Percentiles rank a stretch among this genome's conserved stretches.
Conservation (phyloP, 2,797 vertebrate genomes). For the Neosilurus mollespiculum region DNA sequence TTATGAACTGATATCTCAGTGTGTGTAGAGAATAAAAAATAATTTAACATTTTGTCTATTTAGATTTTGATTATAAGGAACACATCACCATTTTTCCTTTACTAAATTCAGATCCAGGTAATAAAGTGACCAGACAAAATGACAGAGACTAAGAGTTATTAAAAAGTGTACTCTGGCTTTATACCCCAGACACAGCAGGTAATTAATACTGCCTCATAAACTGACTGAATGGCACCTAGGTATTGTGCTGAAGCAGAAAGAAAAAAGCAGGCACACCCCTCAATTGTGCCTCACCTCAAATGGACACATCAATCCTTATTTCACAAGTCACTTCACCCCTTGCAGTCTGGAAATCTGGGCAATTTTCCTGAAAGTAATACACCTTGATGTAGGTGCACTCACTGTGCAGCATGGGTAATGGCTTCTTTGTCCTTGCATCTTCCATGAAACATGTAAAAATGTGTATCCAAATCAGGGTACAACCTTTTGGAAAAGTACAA, state of each 20-base stretch:
- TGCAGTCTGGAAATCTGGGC: constrained; percentile 59
- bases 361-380: constrained; percentile 57
- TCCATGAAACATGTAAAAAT: constrained; percentile 47
- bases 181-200: background rate
- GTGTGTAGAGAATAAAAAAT: background rate
- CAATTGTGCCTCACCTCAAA: constrained; percentile 67
- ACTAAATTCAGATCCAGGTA: constrained; percentile 3
- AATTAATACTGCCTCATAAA: constrained; percentile 31
- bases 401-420: constrained; percentile 53
- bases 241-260: constrained; percentile 25
- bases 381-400: constrained; percentile 53
- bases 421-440: constrained; percentile 54
- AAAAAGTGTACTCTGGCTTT: constrained; percentile 28
- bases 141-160: constrained; percentile 2
- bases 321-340: constrained; percentile 72
- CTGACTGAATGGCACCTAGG: constrained; percentile 24
- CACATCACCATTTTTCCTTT: background rate
- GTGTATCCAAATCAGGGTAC: constrained; percentile 17
- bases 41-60: background rate
- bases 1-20: constrained; percentile 13
- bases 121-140: constrained; percentile 10
- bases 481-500: background rate
- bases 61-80: background rate
- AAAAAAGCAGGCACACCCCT: constrained; percentile 41
- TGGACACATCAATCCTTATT: constrained; percentile 81